Base-by-base conservation (phyloP, 2,113 vertebrate species). In the Cettia cetti region DNA sequence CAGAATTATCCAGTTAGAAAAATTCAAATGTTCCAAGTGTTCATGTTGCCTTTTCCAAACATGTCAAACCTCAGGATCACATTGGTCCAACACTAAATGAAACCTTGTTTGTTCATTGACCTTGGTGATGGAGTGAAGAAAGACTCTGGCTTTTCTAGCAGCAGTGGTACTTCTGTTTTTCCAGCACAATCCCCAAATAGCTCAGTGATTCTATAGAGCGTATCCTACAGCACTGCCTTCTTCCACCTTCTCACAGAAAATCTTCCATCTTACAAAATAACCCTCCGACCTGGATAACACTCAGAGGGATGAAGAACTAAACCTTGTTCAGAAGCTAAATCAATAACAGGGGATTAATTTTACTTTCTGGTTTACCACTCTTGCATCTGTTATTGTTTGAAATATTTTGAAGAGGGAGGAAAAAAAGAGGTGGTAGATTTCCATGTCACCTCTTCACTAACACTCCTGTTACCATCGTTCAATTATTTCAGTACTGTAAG, bases 241-340 rank as follows among this genome's bases (percentile, higher is more conserved):
- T n/a, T 5, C 74, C 68, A 60, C 33, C 49, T 89, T 28, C 64
- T 92, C 69, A 39, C 31, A 54, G 69, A 74, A 89, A 70, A 71
- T 27, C 20, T 77, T 63, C 64, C 35, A 10, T 68, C 44, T 68
- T 16, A 56, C 7, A 28, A 47, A 89, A 53, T 12, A 50, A 47
- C 33, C 17, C 56, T 31, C 56, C 0, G 0, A 50, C 60, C 59
- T 57, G 23, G 16, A 4, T 22, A 61, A 39, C 6, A 11, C 28
- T 16, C 13, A 18, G 26, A 52, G 60, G 49, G 50, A 82, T 40
- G 50, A 76, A 68, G 45, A 74, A 31, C 26, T 27, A 19, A 63
- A 76, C 54, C 28, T 78, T 56, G 27, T 47, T 87, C 66, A 72
- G 78, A 78, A 79, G 49, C 59, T 65, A 31, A 65, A 68, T 57